Conservation (phyloP, 2,113 vertebrate genomes). For the Megaleporinus macrocephalus region DNA sequence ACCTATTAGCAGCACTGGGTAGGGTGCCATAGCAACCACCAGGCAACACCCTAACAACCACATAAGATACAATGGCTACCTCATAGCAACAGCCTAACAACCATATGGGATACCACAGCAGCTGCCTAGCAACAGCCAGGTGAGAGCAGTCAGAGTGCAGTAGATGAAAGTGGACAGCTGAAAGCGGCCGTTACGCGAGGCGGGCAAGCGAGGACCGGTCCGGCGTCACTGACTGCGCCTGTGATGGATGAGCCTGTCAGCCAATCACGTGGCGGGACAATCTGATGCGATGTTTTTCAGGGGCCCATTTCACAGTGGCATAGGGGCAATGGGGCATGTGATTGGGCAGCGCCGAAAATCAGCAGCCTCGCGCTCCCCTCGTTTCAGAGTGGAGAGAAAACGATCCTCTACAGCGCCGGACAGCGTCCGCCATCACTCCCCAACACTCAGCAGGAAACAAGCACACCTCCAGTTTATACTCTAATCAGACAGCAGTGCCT, state of each 20-base stretch:
- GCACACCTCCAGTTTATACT: background rate
- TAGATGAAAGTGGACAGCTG: background rate
- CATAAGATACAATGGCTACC: too few relatives aligned
- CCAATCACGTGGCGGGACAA: constrained; percentile 58
- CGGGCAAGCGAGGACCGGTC: constrained; percentile 44
- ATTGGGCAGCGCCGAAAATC: constrained; percentile 51
- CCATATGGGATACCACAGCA: too few relatives aligned
- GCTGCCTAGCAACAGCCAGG: background rate
- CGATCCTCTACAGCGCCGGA: background rate
- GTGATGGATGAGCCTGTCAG: constrained; percentile 60
- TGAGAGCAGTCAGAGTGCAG: background rate
- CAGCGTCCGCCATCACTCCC: background rate
- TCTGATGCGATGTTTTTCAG: constrained; percentile 55
- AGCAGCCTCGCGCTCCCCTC: constrained; percentile 17
- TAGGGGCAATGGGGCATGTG: constrained; percentile 61
- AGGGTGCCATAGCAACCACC: too few relatives aligned
- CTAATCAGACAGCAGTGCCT: background rate
- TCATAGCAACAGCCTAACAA: too few relatives aligned
- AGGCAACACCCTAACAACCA: too few relatives aligned
- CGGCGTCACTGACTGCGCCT: constrained; percentile 47
- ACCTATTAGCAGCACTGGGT: too few relatives aligned
- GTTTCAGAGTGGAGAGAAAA: constrained; percentile 14
- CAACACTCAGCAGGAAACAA: background rate
- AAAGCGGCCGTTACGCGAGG: background rate
- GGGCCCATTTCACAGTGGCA: constrained; percentile 59